Evolutionary conservation across 2,888 invertebrate species (phyloP), one percentile per base, ranked within the genome.

Genomic region (Chrysolina haemoptera): DNA sequence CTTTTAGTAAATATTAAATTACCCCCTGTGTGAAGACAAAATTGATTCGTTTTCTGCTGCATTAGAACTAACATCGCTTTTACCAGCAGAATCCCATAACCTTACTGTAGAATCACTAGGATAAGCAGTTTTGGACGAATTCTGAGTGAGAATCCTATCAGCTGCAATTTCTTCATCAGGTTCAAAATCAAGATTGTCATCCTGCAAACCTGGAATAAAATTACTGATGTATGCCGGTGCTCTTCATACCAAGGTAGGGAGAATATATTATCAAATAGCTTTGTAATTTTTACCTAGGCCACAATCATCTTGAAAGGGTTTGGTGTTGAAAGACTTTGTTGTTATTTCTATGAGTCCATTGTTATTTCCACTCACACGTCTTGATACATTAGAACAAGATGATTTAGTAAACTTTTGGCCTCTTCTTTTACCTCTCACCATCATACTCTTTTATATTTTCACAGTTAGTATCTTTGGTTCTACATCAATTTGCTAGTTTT

Each of bases 171-270:
- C 68, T 46, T 20, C 62, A 20, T 76, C 75, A 46, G 78, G 76
- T 50, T 78, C 78, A 71, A 74, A 78, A 70, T 78, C 78, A 10
- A 78, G 55, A 20, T 71, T 53, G 12, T 78, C 78, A 20, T 74
- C 70, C 16, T 75, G 70, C 12, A 78, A 43, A 59, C 66, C 72
- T 69, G 27, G 22, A 35, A 41, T 20, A 41, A 9, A 35, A 35
- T 35, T 35, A 35, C 35, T 35, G 35, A 35, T 35, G 35, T 35
- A 8, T 6, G 8, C 6, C 35, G 8, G 35, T 6, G 35, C 35
- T 35, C 3, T 0, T 35, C 35, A 6, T 35, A 35, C 27, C 27
- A 27, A 27, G 27, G 27, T 27, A 27, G 27, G 1, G 27, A 27
- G 27, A n/a, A n/a, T n/a, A n/a, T n/a, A n/a, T n/a, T n/a, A n/a